A percentile compares a stretch with the other conserved stretches of the same genome.
Conservation (phyloP, 2,113 vertebrate genomes). For the Gracilinanus agilis region DNA sequence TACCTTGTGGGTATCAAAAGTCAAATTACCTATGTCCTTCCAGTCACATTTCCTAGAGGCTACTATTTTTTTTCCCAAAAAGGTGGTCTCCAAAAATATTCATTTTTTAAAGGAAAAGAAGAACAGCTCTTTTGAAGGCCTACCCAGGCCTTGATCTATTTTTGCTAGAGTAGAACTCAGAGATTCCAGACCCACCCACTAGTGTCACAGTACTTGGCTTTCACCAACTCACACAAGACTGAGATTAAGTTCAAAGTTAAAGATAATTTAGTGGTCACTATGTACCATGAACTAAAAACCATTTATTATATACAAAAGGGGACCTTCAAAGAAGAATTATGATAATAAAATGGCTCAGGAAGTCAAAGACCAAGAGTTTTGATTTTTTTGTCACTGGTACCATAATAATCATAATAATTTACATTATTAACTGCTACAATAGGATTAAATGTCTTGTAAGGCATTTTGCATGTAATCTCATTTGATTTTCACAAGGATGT, state of each 20-base stretch:
- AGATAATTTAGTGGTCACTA: slow-evolving; percentile 54
- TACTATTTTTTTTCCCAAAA: slow-evolving; percentile 52
- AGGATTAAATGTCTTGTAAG: neutral
- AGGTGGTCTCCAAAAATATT: slow-evolving; percentile 64
- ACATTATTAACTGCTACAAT: neutral
- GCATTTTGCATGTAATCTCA: neutral
- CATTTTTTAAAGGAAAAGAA: slow-evolving; percentile 63
- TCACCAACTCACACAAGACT: slow-evolving; percentile 56
- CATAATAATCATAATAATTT: slow-evolving; percentile 1
- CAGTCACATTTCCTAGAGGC: slow-evolving; percentile 70
- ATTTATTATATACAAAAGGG: slow-evolving; percentile 30
- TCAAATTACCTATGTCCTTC: slow-evolving; percentile 73
- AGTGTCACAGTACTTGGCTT: slow-evolving; percentile 67
- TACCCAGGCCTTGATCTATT: slow-evolving; percentile 43
- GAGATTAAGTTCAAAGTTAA: slow-evolving; percentile 75
- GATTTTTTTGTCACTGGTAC: slow-evolving; percentile 6
- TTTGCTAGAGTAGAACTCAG: slow-evolving; percentile 36
- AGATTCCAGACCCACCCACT: slow-evolving; percentile 36
- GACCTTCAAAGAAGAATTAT: slow-evolving; percentile 48
- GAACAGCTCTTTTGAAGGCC: slow-evolving; percentile 77
- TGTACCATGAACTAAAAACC: slow-evolving; percentile 57
- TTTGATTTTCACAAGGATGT: neutral
- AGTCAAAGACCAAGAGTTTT: slow-evolving; percentile 66
- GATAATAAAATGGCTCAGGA: neutral
- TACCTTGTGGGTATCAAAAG: slow-evolving; percentile 74